Evolutionary conservation across 1,140 invertebrate genomes (phyloP), one percentile per base, ranked within the genome.

Genomic region (Mya arenaria): DNA sequence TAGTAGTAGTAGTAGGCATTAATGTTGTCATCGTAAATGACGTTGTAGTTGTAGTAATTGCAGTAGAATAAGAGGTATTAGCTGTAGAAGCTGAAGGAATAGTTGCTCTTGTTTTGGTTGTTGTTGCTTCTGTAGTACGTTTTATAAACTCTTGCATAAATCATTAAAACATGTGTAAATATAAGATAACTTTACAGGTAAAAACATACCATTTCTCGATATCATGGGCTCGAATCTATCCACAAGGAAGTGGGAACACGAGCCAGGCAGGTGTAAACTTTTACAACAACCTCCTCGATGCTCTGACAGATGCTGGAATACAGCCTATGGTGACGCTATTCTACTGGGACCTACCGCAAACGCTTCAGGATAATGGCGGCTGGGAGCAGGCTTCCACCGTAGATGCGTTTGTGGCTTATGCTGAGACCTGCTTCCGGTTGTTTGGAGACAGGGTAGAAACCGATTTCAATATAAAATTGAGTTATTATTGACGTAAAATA

Each of bases 341-440:
- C 85, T 94, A 94, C 85, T 94, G 93, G 92, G 93, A 94, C 82
- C 84, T 92, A 48, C 92, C 93, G 1, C 92, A 92, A 78, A 87
- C 85, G 34, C 87, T 94, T 6, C 86, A 93, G 62, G 89, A 92
- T 34, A 65, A 75, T 60, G 93, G 91, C 30, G 94, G 94, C 0
- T 95, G 95, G 93, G 85, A 92, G 0, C 95, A 94, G 83, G 87
- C 92, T 2, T 63, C 92, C 1, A 93, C 94, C 17, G 87, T 92
- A 0, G 91, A 94, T 32, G 94, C 93, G 74, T 95, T 95, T 82
- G 88, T 89, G 0, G 90, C 87, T 2, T 74, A 74, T 41, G 71
- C 55, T 17, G 79, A 90, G n/a, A 63, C 91, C 4, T 91, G 90
- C 55, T 94, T 93, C 80, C 23, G 87, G 60, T 75, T 79, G 25